Conservation (phyloP, 2,797 vertebrate species). For the Xenentodon cancila region DNA sequence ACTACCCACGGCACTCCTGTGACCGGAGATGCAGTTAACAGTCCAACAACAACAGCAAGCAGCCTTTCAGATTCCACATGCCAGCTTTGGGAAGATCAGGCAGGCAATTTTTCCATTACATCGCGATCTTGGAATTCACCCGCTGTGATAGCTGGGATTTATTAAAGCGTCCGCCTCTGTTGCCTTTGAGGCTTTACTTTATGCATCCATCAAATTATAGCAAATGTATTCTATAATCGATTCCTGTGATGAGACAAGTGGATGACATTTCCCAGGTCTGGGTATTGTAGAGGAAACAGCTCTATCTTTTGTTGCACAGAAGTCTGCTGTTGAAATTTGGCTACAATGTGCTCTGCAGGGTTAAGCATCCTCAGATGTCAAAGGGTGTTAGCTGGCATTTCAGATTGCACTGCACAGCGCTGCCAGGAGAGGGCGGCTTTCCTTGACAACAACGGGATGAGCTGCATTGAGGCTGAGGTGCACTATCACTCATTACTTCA, state of each 20-base stretch:
- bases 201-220: constrained; percentile 70
- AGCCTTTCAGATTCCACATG: constrained; percentile 34
- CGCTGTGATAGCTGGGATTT: constrained; percentile 67
- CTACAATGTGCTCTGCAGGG: constrained; percentile 42
- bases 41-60: constrained; percentile 31
- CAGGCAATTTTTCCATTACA: constrained; percentile 72
- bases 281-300: constrained; percentile 57
- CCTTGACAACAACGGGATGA: constrained; percentile 36
- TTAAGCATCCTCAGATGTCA: constrained; percentile 77
- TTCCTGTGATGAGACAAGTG: constrained; percentile 70
- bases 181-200: constrained; percentile 69
- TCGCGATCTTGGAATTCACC: constrained; percentile 72
- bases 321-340: constrained; percentile 46
- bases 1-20: constrained; percentile 36
- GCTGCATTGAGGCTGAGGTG: constrained; percentile 45
- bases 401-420: constrained; percentile 56
- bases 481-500: constrained; percentile 29
- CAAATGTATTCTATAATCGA: constrained; percentile 66
- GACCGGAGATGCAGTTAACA: constrained; percentile 25
- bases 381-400: constrained; percentile 45
- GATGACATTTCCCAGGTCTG: constrained; percentile 69
- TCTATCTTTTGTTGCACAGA: constrained; percentile 43
- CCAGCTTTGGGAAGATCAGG: constrained; percentile 49
- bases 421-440: constrained; percentile 74
- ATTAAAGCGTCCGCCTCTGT: constrained; percentile 57